phyloP scores from a whole-genome alignment of 2,797 vertebrate genomes.

The Hemibagrus guttatus region DNA sequence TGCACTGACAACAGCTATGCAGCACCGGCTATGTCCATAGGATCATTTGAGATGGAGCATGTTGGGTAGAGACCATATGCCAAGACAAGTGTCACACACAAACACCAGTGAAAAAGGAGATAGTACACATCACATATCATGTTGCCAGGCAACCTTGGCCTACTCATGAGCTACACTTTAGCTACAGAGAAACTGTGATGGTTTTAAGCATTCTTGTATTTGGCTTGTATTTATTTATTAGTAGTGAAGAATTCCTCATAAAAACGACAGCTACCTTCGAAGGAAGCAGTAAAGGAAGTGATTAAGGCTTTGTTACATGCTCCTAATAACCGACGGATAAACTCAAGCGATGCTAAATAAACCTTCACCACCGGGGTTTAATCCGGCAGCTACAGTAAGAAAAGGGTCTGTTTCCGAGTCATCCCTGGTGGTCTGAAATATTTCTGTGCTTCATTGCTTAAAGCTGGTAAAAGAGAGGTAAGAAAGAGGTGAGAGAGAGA shows the following conservation, averaged over 20 bases:
- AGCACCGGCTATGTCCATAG: constrained; percentile 67
- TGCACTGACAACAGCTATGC: constrained; percentile 44
- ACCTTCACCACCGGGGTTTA: constrained; percentile 42
- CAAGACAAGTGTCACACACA: constrained; percentile 46
- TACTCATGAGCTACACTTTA: background rate
- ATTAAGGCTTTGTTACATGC: background rate
- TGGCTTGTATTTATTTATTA: background rate
- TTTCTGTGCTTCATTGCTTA: constrained; percentile 54
- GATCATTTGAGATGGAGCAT: constrained; percentile 51
- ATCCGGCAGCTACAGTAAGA: constrained; percentile 48
- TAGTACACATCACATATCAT: constrained; percentile 9
- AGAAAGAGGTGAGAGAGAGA: background rate
- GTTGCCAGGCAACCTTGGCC: constrained; percentile 27
- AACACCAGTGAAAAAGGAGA: background rate
- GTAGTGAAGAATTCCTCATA: background rate
- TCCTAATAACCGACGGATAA: constrained; percentile 25
- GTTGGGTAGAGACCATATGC: constrained; percentile 48
- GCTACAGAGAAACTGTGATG: background rate
- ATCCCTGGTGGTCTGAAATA: constrained; percentile 60
- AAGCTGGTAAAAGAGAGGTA: constrained; percentile 40
- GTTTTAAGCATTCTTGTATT: background rate
- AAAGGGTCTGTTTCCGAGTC: constrained; percentile 52
- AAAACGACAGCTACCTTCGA: background rate
- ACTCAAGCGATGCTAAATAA: constrained; percentile 25
- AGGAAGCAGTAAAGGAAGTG: constrained; percentile 15